Evolutionary conservation across 2,113 vertebrate species (phyloP).

Genomic region (Stomatorhinus ivindoensis): DNA sequence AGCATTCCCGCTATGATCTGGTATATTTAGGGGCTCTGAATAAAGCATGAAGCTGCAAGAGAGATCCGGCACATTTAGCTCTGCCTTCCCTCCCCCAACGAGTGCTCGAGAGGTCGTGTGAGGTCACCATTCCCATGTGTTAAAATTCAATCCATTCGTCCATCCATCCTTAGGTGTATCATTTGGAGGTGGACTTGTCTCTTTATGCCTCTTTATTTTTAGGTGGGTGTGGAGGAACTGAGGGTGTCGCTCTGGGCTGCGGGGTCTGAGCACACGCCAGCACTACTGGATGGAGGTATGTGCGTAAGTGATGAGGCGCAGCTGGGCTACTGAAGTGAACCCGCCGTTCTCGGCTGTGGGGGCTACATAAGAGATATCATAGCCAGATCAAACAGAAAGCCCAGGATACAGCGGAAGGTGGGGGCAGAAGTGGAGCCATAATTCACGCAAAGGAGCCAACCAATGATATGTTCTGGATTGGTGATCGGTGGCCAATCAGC

Average conservation of each 20-base stretch:
- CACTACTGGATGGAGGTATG: conserved; percentile 25
- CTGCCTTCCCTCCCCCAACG: conserved; percentile 20
- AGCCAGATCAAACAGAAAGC: conserved; percentile 4
- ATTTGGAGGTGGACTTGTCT: not conserved
- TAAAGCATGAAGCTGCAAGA: not conserved
- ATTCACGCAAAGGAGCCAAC: not conserved
- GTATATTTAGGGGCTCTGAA: conserved; percentile 1
- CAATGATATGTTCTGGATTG: not conserved
- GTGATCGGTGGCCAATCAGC: not conserved
- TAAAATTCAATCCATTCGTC: conserved; percentile 44
- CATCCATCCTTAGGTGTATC: not conserved
- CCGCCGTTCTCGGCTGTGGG: not conserved
- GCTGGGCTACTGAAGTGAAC: conserved; percentile 6
- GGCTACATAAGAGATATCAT: not conserved
- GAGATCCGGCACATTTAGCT: not conserved
- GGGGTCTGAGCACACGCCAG: conserved; percentile 30
- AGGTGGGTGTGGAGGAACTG: not conserved
- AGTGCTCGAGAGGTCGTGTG: conserved; percentile 18
- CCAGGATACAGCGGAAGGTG: not conserved
- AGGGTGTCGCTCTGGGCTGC: not conserved
- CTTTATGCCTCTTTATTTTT: not conserved
- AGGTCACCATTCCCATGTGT: conserved; percentile 45
- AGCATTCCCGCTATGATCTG: not conserved
- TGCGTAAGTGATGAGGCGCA: conserved; percentile 13
- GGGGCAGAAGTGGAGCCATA: not conserved